Conservation (phyloP, 2,113 vertebrate genomes). For the Loxodonta africana region DNA sequence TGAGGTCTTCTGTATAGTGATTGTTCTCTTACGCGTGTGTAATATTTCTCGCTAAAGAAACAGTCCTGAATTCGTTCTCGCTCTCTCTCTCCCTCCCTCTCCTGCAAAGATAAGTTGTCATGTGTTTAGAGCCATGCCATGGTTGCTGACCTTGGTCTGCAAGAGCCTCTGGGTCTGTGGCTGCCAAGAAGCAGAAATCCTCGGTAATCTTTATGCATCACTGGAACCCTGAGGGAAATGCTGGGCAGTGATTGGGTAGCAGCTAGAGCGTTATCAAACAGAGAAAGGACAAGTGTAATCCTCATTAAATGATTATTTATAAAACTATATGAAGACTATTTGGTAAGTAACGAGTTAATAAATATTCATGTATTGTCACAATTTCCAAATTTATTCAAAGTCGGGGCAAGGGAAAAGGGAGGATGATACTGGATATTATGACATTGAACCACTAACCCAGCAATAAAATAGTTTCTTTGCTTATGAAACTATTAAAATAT, state of each 20-base stretch:
- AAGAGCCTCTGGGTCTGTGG: background rate
- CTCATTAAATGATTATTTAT: background rate
- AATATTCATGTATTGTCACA: background rate
- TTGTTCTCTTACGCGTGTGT: background rate
- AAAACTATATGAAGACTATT: background rate
- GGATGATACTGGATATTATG: background rate
- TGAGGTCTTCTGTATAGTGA: background rate
- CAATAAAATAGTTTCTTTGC: background rate
- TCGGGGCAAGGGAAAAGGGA: background rate
- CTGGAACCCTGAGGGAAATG: conserved; percentile 2
- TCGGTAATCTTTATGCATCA: conserved; percentile 9
- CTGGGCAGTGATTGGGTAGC: background rate
- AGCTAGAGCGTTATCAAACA: background rate
- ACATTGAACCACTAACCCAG: background rate
- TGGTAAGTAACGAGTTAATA: conserved; percentile 10
- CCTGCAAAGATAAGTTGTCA: background rate
- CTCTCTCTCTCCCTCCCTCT: background rate
- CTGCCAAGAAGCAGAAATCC: background rate
- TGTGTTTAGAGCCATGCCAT: background rate
- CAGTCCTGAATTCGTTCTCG: background rate
- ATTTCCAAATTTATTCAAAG: conserved; percentile 2
- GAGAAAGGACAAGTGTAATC: background rate
- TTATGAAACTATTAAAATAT: background rate
- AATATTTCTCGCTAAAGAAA: background rate
- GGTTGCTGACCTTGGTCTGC: background rate